Conservation (phyloP, 2,113 vertebrate species). For the Brevimyrus niger region DNA sequence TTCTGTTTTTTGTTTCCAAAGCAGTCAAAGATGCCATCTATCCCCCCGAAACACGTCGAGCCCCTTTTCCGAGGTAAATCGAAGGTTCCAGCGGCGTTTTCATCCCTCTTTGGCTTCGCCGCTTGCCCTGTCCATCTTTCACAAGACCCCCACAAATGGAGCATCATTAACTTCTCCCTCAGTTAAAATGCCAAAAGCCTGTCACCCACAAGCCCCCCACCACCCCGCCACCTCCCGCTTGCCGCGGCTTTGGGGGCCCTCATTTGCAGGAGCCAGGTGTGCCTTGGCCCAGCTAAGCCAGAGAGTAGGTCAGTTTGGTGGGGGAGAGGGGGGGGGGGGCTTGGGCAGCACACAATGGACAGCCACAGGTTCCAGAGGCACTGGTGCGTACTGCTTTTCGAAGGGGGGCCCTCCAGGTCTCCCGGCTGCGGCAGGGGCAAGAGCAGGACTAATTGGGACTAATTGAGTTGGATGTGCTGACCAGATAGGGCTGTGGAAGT, state of each 20-base stretch:
- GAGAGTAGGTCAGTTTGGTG: not conserved
- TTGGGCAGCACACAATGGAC: constrained; percentile 27
- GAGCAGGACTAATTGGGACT: constrained; percentile 66
- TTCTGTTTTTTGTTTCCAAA: not conserved
- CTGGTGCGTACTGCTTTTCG: constrained; percentile 25
- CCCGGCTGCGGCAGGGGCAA: constrained; percentile 6
- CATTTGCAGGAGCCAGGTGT: constrained; percentile 67
- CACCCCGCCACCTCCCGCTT: not conserved
- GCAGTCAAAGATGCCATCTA: not conserved
- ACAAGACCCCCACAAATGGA: constrained; percentile 45
- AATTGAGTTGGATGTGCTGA: constrained; percentile 70
- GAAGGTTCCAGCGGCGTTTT: not conserved
- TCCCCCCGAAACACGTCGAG: not conserved
- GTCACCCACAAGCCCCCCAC: not conserved
- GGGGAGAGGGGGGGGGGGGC: constrained; percentile 20
- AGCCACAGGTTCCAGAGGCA: constrained; percentile 21
- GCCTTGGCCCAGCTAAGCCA: constrained; percentile 42
- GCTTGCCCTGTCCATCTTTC: not conserved
- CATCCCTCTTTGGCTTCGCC: not conserved
- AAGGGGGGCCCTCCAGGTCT: not conserved
- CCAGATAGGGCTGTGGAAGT: constrained; percentile 67
- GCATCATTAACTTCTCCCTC: constrained; percentile 70
- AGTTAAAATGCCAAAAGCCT: constrained; percentile 60
- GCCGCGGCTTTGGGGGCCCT: constrained; percentile 41
- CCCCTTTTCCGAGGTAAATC: not conserved